These are phyloP conservation scores for Triplophysa tibetana DNA, from an alignment of 2,113 vertebrate genomes.

Conservation along the genomic window DNA sequence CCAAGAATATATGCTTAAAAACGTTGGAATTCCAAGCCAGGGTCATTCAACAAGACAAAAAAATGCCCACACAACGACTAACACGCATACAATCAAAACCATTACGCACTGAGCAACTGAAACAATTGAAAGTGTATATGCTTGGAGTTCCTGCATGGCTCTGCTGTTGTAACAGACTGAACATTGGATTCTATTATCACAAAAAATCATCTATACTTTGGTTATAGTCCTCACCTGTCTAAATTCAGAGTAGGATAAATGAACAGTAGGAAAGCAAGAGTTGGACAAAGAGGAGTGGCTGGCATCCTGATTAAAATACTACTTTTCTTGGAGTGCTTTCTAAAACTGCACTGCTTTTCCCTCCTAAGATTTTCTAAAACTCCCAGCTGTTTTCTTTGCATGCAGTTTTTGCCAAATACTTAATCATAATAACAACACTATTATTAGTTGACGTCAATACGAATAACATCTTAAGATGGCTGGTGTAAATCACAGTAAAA, in stretches of 20 bases:
- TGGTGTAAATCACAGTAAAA: conserved; percentile 59
- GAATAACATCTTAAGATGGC: conserved; percentile 60
- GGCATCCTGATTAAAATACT: conserved; percentile 42
- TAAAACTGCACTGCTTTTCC: conserved; percentile 55
- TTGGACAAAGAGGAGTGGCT: conserved; percentile 22
- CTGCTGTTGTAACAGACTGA: conserved; percentile 22
- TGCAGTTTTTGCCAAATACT: conserved; percentile 61
- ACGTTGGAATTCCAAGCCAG: background rate
- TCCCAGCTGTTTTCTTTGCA: conserved; percentile 66
- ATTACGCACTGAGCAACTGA: background rate
- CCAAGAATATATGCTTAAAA: background rate
- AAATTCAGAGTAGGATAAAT: background rate
- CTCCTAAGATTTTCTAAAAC: conserved; percentile 46
- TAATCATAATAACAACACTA: conserved; percentile 65
- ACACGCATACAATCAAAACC: conserved; percentile 17
- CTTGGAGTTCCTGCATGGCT: conserved; percentile 32
- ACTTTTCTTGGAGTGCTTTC: conserved; percentile 61
- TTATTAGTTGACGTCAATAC: conserved; percentile 67
- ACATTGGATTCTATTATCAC: conserved; percentile 13
- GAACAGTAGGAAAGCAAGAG: conserved; percentile 24
- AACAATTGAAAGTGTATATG: background rate
- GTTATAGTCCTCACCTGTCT: conserved; percentile 1
- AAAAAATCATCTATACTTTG: conserved; percentile 28
- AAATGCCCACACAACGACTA: conserved; percentile 12
- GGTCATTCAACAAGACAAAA: background rate